These are phyloP conservation scores for Adineta ricciae DNA, from an alignment of 2,888 invertebrate genomes.

Conservation along the genomic window DNA sequence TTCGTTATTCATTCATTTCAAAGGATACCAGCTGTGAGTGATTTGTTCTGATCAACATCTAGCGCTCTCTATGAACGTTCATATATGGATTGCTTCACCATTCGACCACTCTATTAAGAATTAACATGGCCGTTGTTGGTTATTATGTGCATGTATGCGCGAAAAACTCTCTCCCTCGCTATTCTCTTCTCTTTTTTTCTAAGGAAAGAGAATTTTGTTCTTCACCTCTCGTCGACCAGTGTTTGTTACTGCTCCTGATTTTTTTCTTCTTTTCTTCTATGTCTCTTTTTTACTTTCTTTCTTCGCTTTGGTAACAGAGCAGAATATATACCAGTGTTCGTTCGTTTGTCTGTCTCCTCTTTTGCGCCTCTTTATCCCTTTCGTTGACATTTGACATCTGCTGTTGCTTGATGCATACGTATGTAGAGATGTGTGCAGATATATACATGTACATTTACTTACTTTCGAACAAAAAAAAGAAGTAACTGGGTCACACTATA, in stretches of 20 bases:
- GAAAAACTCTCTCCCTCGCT: constrained; percentile 10
- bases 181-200: background rate
- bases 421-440: background rate
- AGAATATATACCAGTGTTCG: background rate
- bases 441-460: background rate
- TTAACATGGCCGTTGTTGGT: constrained; percentile 1
- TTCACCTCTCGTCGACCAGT: background rate
- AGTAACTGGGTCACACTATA: background rate
- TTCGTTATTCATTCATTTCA: background rate
- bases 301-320: background rate
- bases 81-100: background rate
- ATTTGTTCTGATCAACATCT: background rate
- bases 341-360: constrained; percentile 5
- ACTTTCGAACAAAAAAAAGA: background rate
- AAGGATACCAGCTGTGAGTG: background rate
- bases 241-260: background rate
- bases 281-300: background rate
- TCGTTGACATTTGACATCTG: constrained; percentile 13
- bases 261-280: constrained; percentile 5
- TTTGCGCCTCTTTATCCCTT: constrained; percentile 5
- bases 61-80: background rate
- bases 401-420: background rate
- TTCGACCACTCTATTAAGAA: background rate
- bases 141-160: background rate
- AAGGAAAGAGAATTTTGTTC: background rate